These are phyloP conservation scores for Anguilla megastoma DNA, from an alignment of 2,797 vertebrate species.

Conservation along the genomic window DNA sequence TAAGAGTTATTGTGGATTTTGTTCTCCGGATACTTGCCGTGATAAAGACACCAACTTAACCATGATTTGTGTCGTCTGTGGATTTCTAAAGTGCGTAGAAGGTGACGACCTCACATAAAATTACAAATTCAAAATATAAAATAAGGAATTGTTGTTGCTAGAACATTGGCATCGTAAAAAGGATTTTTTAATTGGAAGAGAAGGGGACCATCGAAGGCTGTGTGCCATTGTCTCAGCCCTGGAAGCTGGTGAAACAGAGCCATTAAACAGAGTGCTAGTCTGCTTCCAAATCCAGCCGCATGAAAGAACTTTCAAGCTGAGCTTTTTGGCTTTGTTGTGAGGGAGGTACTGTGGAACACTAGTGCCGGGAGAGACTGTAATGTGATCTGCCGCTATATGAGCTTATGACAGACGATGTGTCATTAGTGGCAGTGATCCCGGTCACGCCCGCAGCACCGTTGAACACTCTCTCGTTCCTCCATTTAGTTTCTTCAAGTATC, in stretches of 20 bases:
- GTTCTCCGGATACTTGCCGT: too few relatives aligned
- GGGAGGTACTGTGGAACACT: background rate
- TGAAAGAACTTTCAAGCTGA: background rate
- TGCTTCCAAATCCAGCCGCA: background rate
- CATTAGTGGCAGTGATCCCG: too few relatives aligned
- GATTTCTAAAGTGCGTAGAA: too few relatives aligned
- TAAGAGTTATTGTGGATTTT: too few relatives aligned
- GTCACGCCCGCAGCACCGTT: background rate
- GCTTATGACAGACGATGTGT: too few relatives aligned
- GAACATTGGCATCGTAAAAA: background rate
- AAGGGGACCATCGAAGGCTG: background rate
- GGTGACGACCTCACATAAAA: too few relatives aligned
- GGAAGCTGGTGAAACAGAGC: background rate
- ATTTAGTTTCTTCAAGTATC: background rate
- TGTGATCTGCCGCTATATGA: too few relatives aligned
- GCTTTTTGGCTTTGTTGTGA: background rate
- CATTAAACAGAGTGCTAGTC: background rate
- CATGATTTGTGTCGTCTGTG: too few relatives aligned
- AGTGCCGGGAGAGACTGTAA: too few relatives aligned
- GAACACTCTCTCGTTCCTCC: background rate
- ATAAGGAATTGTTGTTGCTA: too few relatives aligned
- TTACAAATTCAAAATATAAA: too few relatives aligned
- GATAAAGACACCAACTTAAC: too few relatives aligned
- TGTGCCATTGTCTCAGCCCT: background rate
- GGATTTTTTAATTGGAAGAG: background rate